Percentiles rank a stretch among this genome's conserved stretches.
Evolutionary conservation across 2,113 vertebrate genomes (phyloP).

Genomic region (Emydura subglobosa): DNA sequence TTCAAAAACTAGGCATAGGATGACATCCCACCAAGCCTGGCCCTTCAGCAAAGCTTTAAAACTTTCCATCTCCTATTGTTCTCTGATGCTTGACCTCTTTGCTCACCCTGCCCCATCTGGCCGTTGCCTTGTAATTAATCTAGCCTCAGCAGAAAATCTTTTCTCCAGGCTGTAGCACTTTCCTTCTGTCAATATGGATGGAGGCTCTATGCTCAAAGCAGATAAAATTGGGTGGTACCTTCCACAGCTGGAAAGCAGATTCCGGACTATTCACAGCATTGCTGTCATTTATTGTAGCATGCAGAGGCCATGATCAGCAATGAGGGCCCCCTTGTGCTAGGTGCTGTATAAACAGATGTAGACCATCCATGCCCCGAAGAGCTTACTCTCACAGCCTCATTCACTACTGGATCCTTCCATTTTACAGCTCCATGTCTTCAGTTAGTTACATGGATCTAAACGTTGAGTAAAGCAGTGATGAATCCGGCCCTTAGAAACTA

Average conservation of each 20-base stretch:
- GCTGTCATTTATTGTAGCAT: neutral
- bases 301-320: neutral
- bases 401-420: neutral
- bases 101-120: neutral
- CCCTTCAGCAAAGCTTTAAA: fast-evolving
- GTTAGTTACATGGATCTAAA: neutral
- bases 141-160: fast-evolving
- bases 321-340: fast-evolving
- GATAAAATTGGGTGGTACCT: neutral
- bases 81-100: neutral
- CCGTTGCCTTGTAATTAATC: neutral
- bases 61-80: neutral
- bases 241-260: neutral
- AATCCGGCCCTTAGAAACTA: neutral
- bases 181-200: neutral
- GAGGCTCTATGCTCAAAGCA: neutral
- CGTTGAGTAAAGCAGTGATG: neutral
- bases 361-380: neutral
- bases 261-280: neutral
- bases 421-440: neutral
- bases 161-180: neutral
- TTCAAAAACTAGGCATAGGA: neutral
- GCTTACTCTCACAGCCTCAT: neutral
- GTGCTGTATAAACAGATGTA: neutral
- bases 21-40: neutral